These are phyloP conservation scores for Drosophila buzzatii DNA, from an alignment of 2,888 invertebrate genomes.

Conservation along the genomic window DNA sequence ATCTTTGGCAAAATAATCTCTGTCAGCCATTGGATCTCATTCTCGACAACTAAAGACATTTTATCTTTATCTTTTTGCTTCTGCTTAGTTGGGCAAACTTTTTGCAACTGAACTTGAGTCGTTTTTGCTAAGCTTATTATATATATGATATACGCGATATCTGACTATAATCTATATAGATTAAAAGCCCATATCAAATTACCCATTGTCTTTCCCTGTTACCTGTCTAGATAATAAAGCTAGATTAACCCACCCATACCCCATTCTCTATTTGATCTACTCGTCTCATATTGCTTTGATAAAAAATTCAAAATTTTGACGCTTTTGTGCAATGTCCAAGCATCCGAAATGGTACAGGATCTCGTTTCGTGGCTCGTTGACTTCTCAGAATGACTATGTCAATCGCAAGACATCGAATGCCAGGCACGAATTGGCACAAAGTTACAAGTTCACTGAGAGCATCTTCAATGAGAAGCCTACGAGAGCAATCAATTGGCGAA, in stretches of 20 bases:
- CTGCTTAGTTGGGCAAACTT: not conserved
- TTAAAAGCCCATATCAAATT: not conserved
- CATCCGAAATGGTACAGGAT: conserved; percentile 7
- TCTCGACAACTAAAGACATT: conserved; percentile 43
- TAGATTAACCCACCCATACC: not conserved
- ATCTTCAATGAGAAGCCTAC: not conserved
- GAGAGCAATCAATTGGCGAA: accelerated
- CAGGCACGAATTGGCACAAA: not conserved
- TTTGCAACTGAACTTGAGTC: not conserved
- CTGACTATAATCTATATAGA: conserved; percentile 7
- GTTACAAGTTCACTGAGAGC: not conserved
- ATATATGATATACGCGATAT: not conserved
- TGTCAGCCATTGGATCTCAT: conserved; percentile 69
- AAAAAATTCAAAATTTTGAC: conserved; percentile 34
- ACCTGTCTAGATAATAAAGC: conserved; percentile 5
- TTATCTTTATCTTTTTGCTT: not conserved
- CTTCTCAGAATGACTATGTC: not conserved
- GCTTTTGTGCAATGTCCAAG: not conserved
- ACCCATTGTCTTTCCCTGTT: not conserved
- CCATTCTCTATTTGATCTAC: not conserved
- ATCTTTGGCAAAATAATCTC: conserved; percentile 59
- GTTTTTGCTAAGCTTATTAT: no score
- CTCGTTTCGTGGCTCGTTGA: not conserved
- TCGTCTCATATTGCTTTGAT: conserved; percentile 2
- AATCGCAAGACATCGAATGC: not conserved